phyloP scores from a whole-genome alignment of 2,888 invertebrate species.

The Tipula lateralis region DNA sequence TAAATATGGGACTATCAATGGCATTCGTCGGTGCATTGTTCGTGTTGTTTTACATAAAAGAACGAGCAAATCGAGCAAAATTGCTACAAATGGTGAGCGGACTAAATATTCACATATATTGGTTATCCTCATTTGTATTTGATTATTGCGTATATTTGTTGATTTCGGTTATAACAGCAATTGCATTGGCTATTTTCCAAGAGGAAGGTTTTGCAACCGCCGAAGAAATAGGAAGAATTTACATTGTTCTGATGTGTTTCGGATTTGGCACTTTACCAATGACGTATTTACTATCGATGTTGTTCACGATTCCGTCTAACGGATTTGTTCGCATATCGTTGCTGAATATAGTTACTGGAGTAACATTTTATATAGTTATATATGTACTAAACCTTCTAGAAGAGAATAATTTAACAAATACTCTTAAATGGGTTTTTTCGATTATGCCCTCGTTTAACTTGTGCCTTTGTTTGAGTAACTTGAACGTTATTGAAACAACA shows the following conservation, averaged over 20 bases:
- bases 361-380: constrained; percentile 65
- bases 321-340: constrained; percentile 69
- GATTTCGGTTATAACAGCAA: constrained; percentile 58
- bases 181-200: constrained; percentile 61
- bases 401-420: constrained; percentile 54
- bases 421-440: constrained; percentile 63
- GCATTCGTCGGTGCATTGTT: constrained; percentile 61
- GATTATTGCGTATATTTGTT: constrained; percentile 54
- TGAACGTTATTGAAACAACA: constrained; percentile 40
- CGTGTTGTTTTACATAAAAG: constrained; percentile 59
- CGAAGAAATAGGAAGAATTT: constrained; percentile 38
- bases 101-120: constrained; percentile 62
- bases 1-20: constrained; percentile 65
- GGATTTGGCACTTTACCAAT: constrained; percentile 67
- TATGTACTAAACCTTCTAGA: constrained; percentile 59
- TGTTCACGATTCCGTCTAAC: constrained; percentile 62
- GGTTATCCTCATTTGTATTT: constrained; percentile 63
- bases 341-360: constrained; percentile 54
- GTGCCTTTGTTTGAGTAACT: constrained; percentile 49
- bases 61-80: constrained; percentile 68
- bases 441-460: constrained; percentile 67
- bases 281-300: constrained; percentile 62
- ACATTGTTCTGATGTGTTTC: constrained; percentile 56
- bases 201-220: constrained; percentile 53
- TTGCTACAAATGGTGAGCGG: constrained; percentile 74